phyloP scores from a whole-genome alignment of 2,113 vertebrate species.

The Sapajus apella region DNA sequence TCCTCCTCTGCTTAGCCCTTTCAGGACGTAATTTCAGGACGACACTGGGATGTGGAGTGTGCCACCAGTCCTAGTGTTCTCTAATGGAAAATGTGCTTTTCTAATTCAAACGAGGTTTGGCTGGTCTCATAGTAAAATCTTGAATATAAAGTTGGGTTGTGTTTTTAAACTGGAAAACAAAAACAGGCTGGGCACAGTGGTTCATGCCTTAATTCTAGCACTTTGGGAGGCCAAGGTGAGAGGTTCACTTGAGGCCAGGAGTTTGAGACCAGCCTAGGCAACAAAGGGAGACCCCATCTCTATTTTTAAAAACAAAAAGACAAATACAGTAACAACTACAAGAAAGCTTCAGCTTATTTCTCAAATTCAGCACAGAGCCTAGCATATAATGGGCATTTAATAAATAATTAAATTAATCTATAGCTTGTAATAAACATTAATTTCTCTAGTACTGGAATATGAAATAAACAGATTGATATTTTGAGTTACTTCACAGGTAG shows the following conservation, averaged over 20 bases:
- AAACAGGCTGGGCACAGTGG: background rate
- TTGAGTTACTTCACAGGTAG: background rate
- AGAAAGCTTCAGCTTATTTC: background rate
- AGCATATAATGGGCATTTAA: background rate
- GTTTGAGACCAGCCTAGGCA: too few relatives aligned
- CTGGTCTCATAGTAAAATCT: background rate
- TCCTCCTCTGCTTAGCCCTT: background rate
- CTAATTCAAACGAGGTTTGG: background rate
- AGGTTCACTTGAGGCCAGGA: too few relatives aligned
- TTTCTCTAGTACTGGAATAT: background rate
- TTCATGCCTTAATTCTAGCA: too few relatives aligned
- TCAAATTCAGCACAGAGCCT: background rate
- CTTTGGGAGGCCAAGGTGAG: too few relatives aligned
- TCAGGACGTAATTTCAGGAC: background rate
- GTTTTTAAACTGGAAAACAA: constrained; percentile 12
- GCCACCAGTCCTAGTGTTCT: background rate
- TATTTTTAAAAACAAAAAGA: background rate
- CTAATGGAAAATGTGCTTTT: background rate
- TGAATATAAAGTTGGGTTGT: background rate
- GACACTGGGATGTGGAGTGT: background rate
- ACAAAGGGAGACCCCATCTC: too few relatives aligned
- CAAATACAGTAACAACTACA: background rate
- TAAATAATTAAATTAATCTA: background rate
- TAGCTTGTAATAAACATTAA: background rate
- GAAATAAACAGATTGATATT: background rate